Evolutionary conservation across 2,888 invertebrate genomes (phyloP).

Genomic region (Pecten maximus): DNA sequence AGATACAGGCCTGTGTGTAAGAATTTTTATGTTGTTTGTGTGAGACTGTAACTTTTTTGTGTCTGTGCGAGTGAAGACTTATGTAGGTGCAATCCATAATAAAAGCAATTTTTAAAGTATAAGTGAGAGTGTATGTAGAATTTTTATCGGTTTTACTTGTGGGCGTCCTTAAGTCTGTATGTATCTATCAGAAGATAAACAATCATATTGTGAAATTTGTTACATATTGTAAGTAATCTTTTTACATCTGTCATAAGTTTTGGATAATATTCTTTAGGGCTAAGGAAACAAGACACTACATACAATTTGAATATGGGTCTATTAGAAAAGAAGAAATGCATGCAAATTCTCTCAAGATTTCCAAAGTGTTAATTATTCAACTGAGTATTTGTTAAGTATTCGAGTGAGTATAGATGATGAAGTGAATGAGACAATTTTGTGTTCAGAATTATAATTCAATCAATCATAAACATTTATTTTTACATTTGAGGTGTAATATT

Average conservation of each 20-base stretch:
- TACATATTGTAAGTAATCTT: neutral
- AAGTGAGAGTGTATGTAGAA: slow-evolving; percentile 17
- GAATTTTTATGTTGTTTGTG: slow-evolving; percentile 24
- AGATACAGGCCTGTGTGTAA: slow-evolving; percentile 3
- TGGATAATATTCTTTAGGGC: neutral
- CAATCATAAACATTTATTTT: neutral
- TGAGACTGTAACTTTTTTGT: neutral
- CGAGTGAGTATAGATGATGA: neutral
- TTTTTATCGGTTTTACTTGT: slow-evolving; percentile 16
- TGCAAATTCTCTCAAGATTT: neutral
- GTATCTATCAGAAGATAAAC: neutral
- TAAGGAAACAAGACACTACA: neutral
- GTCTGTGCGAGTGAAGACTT: neutral
- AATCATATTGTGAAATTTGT: neutral
- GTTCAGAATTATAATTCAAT: slow-evolving; percentile 24
- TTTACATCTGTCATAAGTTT: neutral
- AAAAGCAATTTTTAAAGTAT: slow-evolving; percentile 28
- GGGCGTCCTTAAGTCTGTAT: neutral
- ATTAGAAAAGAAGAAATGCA: neutral
- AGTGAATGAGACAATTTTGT: neutral
- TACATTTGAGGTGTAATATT: slow-evolving; percentile 27
- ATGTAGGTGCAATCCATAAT: slow-evolving; percentile 14
- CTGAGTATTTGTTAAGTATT: neutral
- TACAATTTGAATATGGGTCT: neutral
- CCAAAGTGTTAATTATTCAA: no score